Evolutionary conservation across 2,888 invertebrate species (phyloP), one percentile per base, ranked within the genome.

Genomic region (Cryptus viduatorius): DNA sequence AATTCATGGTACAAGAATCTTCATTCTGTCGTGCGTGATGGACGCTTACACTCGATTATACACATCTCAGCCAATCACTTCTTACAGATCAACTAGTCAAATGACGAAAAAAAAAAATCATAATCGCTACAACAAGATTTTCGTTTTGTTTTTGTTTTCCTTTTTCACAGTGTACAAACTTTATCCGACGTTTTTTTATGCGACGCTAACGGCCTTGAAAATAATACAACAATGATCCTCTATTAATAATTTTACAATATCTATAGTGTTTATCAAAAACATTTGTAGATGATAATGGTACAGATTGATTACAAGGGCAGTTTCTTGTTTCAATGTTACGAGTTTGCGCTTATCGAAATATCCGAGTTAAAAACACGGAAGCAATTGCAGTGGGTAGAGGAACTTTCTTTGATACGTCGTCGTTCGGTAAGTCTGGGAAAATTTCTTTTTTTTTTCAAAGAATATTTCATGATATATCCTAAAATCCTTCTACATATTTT

Each of bases 291-390:
- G 65, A 79, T 71, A 71, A 67, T 67, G 67, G 61, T 84, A 81
- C 77, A 78, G n/a, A 56, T 86, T 87, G 86, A 83, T 89, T 82
- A 87, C 84, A 64, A 86, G 86, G 86, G 88, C 88, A 89, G 86
- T 86, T 90, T 89, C 77, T 90, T 90, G 89, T 91, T 91, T 91
- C 91, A 91, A 91, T 90, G 91, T 91, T 90, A 90, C 91, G 89
- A 87, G 83, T 86, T 83, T 85, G 42, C 73, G 82, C 56, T 56
- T n/a, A 37, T 69, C 50, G 79, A 79, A 44, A 61, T 71, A 69
- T 65, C 64, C 53, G 83, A 53, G 56, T 37, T 24, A 77, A 84
- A 42, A 10, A 48, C 16, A 37, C 24, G 16, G 42, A 16, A 14
- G 3, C 31, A 37, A 37, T 65, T 65, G 82, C 67, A 85, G 56